A percentile compares a stretch with the other conserved stretches of the same genome.
Evolutionary conservation across 2,797 vertebrate species (phyloP).

Genomic region (Dendrocincla tyrannina): DNA sequence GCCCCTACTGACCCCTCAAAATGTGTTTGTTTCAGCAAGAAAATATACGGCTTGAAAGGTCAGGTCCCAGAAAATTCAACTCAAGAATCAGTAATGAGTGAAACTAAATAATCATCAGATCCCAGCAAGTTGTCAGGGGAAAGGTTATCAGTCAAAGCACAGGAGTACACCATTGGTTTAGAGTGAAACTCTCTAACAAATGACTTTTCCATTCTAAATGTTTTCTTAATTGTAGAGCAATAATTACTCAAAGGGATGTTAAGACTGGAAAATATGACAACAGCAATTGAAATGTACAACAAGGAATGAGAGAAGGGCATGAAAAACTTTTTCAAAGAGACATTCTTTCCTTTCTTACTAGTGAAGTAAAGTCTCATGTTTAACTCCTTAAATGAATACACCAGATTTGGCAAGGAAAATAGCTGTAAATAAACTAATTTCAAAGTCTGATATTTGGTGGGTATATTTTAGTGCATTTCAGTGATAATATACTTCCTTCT

Average conservation of each 20-base stretch:
- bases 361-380: neutral
- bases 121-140: neutral
- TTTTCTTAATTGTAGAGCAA: slow-evolving; percentile 49
- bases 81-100: neutral
- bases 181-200: slow-evolving; percentile 44
- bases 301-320: slow-evolving; percentile 13
- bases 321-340: neutral
- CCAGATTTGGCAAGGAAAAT: neutral
- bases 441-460: neutral
- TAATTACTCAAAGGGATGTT: slow-evolving; percentile 26
- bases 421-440: neutral
- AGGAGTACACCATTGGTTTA: neutral
- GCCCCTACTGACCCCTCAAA: neutral
- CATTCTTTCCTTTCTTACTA: neutral
- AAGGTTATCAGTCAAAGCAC: slow-evolving; percentile 52
- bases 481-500: neutral
- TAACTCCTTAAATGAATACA: slow-evolving; percentile 6
- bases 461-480: neutral
- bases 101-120: slow-evolving; percentile 43
- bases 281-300: neutral
- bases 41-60: slow-evolving; percentile 36
- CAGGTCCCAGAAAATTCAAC: slow-evolving; percentile 23
- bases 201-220: slow-evolving; percentile 58
- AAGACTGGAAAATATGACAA: slow-evolving; percentile 57
- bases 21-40: neutral